Conservation (phyloP, 2,113 vertebrate genomes). For the Gadus macrocephalus region DNA sequence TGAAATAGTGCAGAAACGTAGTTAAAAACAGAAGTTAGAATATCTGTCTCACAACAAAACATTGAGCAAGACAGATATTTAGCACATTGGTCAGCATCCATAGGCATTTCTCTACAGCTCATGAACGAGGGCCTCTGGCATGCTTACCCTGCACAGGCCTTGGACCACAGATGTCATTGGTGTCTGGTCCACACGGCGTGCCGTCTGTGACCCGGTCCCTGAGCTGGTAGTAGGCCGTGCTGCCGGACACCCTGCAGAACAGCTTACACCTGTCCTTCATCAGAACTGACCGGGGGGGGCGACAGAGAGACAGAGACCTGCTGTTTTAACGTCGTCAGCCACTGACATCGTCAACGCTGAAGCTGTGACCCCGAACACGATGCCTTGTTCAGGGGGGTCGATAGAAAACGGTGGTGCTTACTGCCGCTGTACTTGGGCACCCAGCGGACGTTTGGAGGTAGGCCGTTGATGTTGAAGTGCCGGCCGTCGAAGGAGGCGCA, state of each 20-base stretch:
- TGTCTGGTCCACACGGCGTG: constrained; percentile 94
- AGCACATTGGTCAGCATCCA: background rate
- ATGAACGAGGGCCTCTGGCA: background rate
- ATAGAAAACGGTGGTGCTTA: constrained; percentile 66
- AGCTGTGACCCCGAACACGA: background rate
- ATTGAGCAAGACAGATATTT: too few relatives aligned
- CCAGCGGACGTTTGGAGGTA: constrained; percentile 94
- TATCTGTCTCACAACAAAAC: too few relatives aligned
- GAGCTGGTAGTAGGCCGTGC: constrained; percentile 96
- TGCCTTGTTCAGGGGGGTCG: background rate
- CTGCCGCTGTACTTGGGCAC: constrained; percentile 98
- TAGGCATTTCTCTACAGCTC: too few relatives aligned
- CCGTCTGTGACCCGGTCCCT: constrained; percentile 93
- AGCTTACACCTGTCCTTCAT: constrained; percentile 98
- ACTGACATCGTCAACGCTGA: background rate
- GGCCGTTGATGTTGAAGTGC: constrained; percentile 97
- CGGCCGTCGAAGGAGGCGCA: constrained; percentile 89
- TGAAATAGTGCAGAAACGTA: too few relatives aligned
- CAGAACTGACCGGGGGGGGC: constrained; percentile 75
- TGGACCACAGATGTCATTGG: constrained; percentile 98
- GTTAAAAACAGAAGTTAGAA: too few relatives aligned
- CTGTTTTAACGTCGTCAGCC: too few relatives aligned
- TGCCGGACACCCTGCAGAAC: constrained; percentile 94
- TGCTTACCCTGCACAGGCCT: constrained; percentile 90
- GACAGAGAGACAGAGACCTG: background rate